phyloP scores from a whole-genome alignment of 2,888 invertebrate species.

The Aphidius colemani region DNA sequence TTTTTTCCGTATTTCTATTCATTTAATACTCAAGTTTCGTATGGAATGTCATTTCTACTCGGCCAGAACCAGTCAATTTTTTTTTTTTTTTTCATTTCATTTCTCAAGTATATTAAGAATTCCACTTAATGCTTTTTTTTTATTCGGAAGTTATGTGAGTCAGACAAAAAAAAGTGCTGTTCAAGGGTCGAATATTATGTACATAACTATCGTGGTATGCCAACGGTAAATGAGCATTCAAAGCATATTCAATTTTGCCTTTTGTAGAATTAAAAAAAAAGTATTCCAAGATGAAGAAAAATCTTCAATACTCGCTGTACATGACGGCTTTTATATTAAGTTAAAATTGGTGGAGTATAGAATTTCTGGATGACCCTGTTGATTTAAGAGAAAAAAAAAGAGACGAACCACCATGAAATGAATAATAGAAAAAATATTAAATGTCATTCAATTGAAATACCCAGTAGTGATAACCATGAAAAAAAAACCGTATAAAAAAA shows the following conservation, averaged over 20 bases:
- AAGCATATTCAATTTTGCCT: slow-evolving; percentile 43
- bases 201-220: neutral
- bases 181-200: slow-evolving; percentile 6
- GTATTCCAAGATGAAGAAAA: slow-evolving; percentile 33
- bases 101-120: slow-evolving; percentile 53
- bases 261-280: slow-evolving; percentile 6
- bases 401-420: neutral
- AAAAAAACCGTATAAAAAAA: slow-evolving; percentile 2
- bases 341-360: slow-evolving; percentile 53
- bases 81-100: slow-evolving; percentile 32
- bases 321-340: slow-evolving; percentile 56
- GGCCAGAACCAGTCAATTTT: slow-evolving; percentile 1
- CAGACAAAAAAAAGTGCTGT: slow-evolving; percentile 10
- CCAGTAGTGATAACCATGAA: neutral
- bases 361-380: slow-evolving; percentile 41
- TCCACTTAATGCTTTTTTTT: slow-evolving; percentile 37
- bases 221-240: slow-evolving; percentile 55
- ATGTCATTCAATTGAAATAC: neutral
- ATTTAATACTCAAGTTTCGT: slow-evolving; percentile 30
- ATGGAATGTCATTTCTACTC: slow-evolving; percentile 32
- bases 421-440: neutral
- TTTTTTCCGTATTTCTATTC: slow-evolving; percentile 5
- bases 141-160: neutral
- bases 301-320: slow-evolving; percentile 44
- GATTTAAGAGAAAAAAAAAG: neutral